Evolutionary conservation across 1,140 invertebrate species (phyloP), one percentile per base, ranked within the genome.

Genomic region (Bombus affinis): DNA sequence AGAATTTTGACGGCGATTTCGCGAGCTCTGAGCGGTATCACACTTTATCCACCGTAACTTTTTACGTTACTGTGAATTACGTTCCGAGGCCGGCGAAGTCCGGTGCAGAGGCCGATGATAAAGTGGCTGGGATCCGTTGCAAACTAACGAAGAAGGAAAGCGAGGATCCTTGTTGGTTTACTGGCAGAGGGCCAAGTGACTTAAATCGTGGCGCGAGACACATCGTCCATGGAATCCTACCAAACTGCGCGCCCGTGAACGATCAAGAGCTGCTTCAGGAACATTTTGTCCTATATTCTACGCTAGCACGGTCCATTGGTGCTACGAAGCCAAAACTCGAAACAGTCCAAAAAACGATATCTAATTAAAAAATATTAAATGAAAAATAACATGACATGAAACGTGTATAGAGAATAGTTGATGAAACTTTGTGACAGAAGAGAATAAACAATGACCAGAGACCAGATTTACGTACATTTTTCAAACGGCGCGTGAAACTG

Each of bases 11-110:
- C 47, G 5, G 37, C 37, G 13, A 77, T 66, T 83, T n/a, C 28
- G 22, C n/a, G 9, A 35, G 18, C 25, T 10, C 25, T 44, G 22
- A 81, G 10, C 68, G 18, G n/a, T 44, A 83, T 83, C 82, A 71
- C 44, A n/a, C n/a, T 42, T 18, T 22, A 42, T 68, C 22, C 71
- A 42, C 74, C 28, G 28, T 22, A 22, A 3, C n/a, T 78, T 83
- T 83, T 83, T 59, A 70, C 65, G 82, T 59, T 65, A 44, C 82
- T 47, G 65, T 83, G 44, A 83, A 83, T 78, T 83, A 83, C 65
- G n/a, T 47, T 47, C 8, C 42, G 44, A 35, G 74, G 65, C 35
- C 22, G 37, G 74, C 18, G 42, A 77, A 78, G 82, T 78, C 82
- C 74, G 12, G 47, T 13, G 18, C 65, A 57, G 74, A 70, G 74